Evolutionary conservation across 2,888 invertebrate species (phyloP).

Genomic region (Plagiodera versicolora): DNA sequence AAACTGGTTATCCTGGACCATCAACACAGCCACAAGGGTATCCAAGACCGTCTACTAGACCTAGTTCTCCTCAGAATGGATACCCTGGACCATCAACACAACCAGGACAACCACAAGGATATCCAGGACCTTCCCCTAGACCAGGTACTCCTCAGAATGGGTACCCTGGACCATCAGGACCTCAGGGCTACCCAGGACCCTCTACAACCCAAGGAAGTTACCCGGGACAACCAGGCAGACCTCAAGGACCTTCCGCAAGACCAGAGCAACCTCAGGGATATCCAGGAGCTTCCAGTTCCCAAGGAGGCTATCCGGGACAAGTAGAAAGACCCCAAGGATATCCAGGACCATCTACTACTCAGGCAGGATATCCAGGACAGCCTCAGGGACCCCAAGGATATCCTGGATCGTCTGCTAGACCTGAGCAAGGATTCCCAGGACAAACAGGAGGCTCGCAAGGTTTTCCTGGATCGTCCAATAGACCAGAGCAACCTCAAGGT

Average conservation of each 20-base stretch:
- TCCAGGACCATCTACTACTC: constrained; percentile 32
- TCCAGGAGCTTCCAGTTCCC: neutral
- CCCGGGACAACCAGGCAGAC: neutral
- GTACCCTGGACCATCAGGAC: constrained; percentile 22
- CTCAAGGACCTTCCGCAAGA: constrained; percentile 11
- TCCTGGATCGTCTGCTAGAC: neutral
- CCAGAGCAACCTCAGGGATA: constrained; percentile 1
- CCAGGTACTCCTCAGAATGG: too few species aligned
- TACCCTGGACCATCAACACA: too few species aligned
- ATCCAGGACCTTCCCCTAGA: constrained; percentile 9
- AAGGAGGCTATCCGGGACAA: too few species aligned
- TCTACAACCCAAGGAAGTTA: neutral
- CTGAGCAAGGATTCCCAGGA: neutral
- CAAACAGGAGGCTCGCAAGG: neutral
- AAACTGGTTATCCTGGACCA: neutral
- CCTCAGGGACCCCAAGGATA: constrained; percentile 3
- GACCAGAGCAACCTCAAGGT: constrained; percentile 2
- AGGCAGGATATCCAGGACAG: constrained; percentile 5
- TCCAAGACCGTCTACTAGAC: constrained; percentile 22
- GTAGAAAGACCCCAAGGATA: constrained; percentile 40
- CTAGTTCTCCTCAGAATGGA: constrained; percentile 2
- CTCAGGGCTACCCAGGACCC: constrained; percentile 43
- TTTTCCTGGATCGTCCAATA: constrained; percentile 12
- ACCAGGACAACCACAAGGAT: neutral
- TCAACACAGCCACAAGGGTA: constrained; percentile 40